Conservation (phyloP, 1,140 invertebrate species). For the Ylistrum balloti region DNA sequence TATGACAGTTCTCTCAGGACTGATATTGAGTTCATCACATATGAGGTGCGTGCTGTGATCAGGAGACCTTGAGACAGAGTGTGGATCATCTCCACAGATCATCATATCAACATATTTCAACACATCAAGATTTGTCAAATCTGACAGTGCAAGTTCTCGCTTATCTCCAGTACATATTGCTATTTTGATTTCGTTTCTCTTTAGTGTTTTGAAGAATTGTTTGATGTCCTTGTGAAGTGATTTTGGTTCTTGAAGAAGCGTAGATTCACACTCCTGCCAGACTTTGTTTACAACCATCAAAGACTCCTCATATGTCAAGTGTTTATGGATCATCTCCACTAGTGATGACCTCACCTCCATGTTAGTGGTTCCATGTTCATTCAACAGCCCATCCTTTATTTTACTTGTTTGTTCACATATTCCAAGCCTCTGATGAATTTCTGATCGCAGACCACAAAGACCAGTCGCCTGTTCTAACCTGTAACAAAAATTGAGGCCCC, state of each 20-base stretch:
- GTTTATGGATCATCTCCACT: conserved; percentile 76
- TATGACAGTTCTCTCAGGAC: conserved; percentile 80
- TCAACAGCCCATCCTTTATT: conserved; percentile 81
- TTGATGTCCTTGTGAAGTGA: conserved; percentile 66
- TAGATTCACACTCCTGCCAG: conserved; percentile 71
- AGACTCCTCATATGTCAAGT: conserved; percentile 77
- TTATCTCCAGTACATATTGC: conserved; percentile 83
- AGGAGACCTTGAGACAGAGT: conserved; percentile 75
- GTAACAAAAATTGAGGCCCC: conserved; percentile 51
- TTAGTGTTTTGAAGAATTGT: conserved; percentile 78
- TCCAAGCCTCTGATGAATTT: conserved; percentile 81
- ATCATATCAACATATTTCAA: conserved; percentile 81
- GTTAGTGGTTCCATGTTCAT: conserved; percentile 77
- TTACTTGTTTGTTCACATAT: conserved; percentile 72
- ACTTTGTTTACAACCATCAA: conserved; percentile 73
- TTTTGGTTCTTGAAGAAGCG: conserved; percentile 59
- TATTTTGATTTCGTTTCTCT: conserved; percentile 81
- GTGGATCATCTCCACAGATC: conserved; percentile 83
- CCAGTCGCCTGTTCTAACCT: conserved; percentile 76
- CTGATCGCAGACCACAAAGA: conserved; percentile 60
- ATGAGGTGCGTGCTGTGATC: conserved; percentile 75
- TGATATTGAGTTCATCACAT: conserved; percentile 80
- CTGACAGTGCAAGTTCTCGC: conserved; percentile 76
- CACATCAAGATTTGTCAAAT: conserved; percentile 77
- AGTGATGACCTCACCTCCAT: conserved; percentile 78